Base-by-base conservation (phyloP, 2,888 invertebrate genomes). In the Isoperla grammatica region DNA sequence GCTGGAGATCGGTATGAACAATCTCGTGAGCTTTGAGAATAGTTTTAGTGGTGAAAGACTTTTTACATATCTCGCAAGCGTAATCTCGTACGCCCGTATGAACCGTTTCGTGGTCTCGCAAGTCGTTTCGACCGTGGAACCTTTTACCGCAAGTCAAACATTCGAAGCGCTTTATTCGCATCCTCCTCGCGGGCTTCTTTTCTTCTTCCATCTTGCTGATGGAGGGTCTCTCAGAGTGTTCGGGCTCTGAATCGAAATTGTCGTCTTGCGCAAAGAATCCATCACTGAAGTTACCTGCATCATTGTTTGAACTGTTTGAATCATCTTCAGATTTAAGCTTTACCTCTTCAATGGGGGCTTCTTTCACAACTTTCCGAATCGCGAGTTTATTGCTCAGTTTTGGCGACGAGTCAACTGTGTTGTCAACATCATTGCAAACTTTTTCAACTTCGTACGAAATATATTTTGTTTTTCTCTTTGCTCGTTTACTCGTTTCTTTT, bases 121-220 rank as follows among this genome's bases (percentile, higher is more conserved):
- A 46, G 6, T 58, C 61, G 50, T 59, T 61, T 6, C 56, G 43
- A 29, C 58, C 57, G 15, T 57, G 56, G 43, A 61, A 61, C 19
- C 40, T 50, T 45, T 61, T 61, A 11, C 61, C 61, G 50, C 61
- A 61, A 4, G 58, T 61, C 11, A 61, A 40, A 35, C 61, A 61
- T 35, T 59, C 61, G 19, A 56, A 56, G 13, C 50, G 22, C 13
- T 57, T 57, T 15, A 50, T 35, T 20, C 53, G 15, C 17, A 39
- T 12, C 12, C 39, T 29, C 29, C 29, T 29, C 5, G 29, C 8
- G 8, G 29, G 29, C 8, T 29, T 29, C 29, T 29, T 29, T 8
- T 8, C 5, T 29, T 29, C 29, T 29, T 29, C 29, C 29, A 8
- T 29, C 29, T 29, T 29, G 29, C 5, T 6, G 29, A 8, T 8